Conservation (phyloP, 2,113 vertebrate genomes). For the Gallinago undulata region DNA sequence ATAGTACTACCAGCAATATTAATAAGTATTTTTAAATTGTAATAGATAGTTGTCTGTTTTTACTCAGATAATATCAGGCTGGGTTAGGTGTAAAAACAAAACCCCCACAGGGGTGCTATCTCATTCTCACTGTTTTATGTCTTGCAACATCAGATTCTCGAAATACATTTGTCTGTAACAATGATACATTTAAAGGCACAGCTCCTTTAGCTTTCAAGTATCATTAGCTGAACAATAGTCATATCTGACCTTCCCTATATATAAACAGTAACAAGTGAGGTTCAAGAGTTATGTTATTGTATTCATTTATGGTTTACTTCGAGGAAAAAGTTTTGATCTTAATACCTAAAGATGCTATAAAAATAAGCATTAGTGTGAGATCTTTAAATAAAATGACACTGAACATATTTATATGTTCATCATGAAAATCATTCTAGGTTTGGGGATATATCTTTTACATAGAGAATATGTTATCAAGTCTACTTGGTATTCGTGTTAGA, state of each 20-base stretch:
- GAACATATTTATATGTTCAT: neutral
- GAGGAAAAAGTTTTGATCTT: neutral
- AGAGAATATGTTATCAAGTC: too few relatives aligned
- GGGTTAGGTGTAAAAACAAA: neutral
- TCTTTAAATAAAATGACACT: neutral
- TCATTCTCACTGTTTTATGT: neutral
- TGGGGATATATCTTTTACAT: neutral
- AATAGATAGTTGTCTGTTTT: neutral
- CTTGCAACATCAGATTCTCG: neutral
- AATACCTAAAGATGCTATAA: neutral
- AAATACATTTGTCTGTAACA: neutral
- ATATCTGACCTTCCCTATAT: neutral
- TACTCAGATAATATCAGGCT: neutral
- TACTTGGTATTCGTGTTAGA: neutral
- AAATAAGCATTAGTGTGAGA: neutral
- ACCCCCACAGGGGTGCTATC: rapidly evolving
- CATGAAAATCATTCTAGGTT: neutral
- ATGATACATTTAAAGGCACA: neutral
- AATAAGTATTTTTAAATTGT: neutral
- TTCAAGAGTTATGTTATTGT: neutral
- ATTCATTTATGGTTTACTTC: neutral
- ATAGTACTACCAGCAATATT: neutral
- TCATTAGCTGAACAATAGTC: neutral
- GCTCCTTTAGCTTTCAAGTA: neutral
- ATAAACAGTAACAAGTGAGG: neutral